Base-by-base conservation (phyloP, 2,888 invertebrate species). In the Nymphalis polychloros region DNA sequence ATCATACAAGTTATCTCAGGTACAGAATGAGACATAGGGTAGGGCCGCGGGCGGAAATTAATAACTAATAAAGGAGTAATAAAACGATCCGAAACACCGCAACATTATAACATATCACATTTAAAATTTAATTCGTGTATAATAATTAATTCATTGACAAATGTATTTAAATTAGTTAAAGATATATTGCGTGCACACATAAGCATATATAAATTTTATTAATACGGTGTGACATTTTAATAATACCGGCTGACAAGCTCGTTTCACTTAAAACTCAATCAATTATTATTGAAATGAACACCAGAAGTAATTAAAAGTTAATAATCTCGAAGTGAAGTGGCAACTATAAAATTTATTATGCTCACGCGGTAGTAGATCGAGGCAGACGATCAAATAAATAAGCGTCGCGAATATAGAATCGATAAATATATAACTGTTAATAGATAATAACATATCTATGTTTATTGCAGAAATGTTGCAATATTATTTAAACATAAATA, bases 271-370 rank as follows among this genome's bases (percentile, higher is more conserved):
- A 66, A 41, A 53, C 53, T n/a, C 60, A 47, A 52, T 61, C 62
- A 55, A 49, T 31, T 49, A 62, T 67, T 53, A 66, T 66, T 53
- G 47, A 48, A 19, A 60, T 60, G 52, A 66, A 60, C 60, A 66
- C 52, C 60, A 60, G 60, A 66, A 66, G 60, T 66, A 31, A 60
- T 59, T 65, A 65, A 65, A 65, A 50, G 41, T 60, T 20, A 35
- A 66, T 47, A 53, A 53, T 52, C 47, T 53, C 19, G 10, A 31
- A 60, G 53, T 53, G 53, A 53, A 52, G 20, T 52, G 20, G 20
- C 13, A 52, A 23, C 20, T 52, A 20, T 53, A 53, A 23, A 20
- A 23, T 53, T 53, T 53, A 52, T 52, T 52, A 53, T 53, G 27
- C 23, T 10, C 53, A 17, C 13, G 23, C 27, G 53, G 53, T 53